These are phyloP conservation scores for Eupithecia pulchellata DNA, from an alignment of 2,888 invertebrate species.

Conservation along the genomic window DNA sequence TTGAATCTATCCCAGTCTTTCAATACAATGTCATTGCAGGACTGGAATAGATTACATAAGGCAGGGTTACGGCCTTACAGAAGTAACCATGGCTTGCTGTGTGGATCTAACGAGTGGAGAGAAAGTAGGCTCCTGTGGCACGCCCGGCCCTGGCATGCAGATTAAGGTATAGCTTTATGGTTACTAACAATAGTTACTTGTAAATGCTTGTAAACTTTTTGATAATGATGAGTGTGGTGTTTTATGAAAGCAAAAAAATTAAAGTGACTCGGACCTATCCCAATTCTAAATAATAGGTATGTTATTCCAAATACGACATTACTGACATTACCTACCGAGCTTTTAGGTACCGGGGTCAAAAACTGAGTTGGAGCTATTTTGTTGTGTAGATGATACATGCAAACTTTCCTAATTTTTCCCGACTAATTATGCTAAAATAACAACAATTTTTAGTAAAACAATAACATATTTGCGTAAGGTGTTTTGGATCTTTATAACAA, in stretches of 20 bases:
- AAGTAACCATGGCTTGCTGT: slow-evolving; percentile 88
- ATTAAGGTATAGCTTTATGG: slow-evolving; percentile 79
- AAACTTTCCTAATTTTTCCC: not conserved
- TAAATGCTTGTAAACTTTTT: not conserved
- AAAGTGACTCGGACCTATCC: too few relatives aligned
- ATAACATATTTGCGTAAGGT: not conserved
- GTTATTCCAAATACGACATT: too few relatives aligned
- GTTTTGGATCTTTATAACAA: not conserved
- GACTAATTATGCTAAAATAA: not conserved
- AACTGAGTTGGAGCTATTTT: too few relatives aligned
- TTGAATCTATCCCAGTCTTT: slow-evolving; percentile 16
- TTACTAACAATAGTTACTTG: not conserved
- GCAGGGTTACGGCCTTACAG: slow-evolving; percentile 93
- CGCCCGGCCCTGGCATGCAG: slow-evolving; percentile 87
- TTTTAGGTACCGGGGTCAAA: too few relatives aligned
- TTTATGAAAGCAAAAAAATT: not conserved
- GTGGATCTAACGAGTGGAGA: slow-evolving; percentile 70
- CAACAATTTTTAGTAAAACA: not conserved
- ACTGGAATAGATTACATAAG: slow-evolving; percentile 83
- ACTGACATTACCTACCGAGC: too few relatives aligned
- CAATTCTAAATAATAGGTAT: too few relatives aligned
- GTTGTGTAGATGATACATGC: not conserved
- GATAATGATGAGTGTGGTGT: not conserved
- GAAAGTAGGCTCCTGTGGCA: slow-evolving; percentile 88
- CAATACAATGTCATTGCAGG: slow-evolving; percentile 51